These are phyloP conservation scores for Apamea monoglypha DNA, from an alignment of 2,888 invertebrate species.

Conservation along the genomic window DNA sequence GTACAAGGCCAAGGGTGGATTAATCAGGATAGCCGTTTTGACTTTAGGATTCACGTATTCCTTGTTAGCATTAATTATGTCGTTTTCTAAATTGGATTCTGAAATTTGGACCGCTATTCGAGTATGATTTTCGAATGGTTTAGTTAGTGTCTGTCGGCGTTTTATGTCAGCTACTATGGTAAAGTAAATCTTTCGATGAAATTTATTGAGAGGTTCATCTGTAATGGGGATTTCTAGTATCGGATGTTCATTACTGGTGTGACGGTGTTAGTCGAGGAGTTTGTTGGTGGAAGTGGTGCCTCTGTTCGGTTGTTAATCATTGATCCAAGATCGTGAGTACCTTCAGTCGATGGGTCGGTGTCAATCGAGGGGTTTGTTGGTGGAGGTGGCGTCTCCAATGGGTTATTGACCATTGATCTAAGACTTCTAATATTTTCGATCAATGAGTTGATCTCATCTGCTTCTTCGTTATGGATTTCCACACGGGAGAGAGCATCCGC, in stretches of 20 bases:
- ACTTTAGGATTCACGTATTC: not conserved
- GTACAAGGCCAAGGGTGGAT: not conserved
- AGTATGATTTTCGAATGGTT: not conserved
- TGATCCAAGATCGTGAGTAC: not conserved
- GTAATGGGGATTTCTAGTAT: not conserved
- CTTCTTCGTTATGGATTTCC: not conserved
- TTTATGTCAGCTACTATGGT: not conserved
- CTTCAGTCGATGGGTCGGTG: too few species aligned
- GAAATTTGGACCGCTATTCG: not conserved
- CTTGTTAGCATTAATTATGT: not conserved
- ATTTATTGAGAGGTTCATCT: constrained; percentile 14
- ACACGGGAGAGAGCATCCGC: not conserved
- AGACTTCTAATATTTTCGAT: not conserved
- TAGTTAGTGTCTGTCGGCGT: not conserved
- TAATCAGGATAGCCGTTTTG: not conserved
- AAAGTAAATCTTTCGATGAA: not conserved
- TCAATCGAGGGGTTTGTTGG: not conserved
- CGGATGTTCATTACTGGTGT: not conserved
- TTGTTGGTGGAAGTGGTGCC: not conserved
- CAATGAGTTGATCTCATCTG: not conserved
- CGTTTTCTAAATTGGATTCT: not conserved
- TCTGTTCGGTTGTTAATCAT: not conserved
- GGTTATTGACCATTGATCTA: not conserved
- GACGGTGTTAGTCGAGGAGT: constrained; percentile 4
- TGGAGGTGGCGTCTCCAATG: not conserved